These are phyloP conservation scores for Mesoclemmys tuberculata DNA, from an alignment of 2,113 vertebrate genomes.

Conservation along the genomic window DNA sequence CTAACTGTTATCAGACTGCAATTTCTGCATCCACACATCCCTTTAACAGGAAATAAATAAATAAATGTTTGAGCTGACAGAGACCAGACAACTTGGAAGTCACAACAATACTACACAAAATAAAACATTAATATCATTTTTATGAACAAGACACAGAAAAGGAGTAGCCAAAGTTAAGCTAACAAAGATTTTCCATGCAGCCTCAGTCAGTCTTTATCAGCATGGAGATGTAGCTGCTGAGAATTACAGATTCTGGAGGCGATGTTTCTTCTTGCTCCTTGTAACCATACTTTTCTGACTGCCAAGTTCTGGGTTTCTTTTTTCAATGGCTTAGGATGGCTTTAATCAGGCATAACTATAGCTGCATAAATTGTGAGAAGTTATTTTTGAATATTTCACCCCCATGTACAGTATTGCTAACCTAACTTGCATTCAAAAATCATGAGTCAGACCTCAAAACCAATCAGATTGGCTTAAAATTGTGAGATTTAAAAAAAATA, in stretches of 20 bases:
- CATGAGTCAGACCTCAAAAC: conserved; percentile 37
- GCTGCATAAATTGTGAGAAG: conserved; percentile 40
- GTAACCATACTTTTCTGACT: conserved; percentile 19
- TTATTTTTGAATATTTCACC: conserved; percentile 62
- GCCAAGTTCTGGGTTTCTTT: conserved; percentile 27
- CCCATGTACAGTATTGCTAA: conserved; percentile 64
- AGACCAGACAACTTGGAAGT: neutral
- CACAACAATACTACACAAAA: neutral
- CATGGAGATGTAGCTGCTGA: neutral
- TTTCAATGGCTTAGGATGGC: conserved; percentile 41
- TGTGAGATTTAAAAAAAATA: neutral
- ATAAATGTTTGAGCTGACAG: neutral
- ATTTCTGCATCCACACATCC: neutral
- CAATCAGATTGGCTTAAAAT: conserved; percentile 6
- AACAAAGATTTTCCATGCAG: neutral
- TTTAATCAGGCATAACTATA: conserved; percentile 65
- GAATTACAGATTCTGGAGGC: neutral
- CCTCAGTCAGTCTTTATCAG: neutral
- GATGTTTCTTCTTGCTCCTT: conserved; percentile 10
- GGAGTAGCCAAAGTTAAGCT: neutral
- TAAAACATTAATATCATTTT: neutral
- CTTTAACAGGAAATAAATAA: neutral
- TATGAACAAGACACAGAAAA: neutral
- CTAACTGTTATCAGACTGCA: neutral
- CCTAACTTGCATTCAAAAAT: conserved; percentile 45